These are phyloP conservation scores for Platyrinchus mystaceus DNA, from an alignment of 2,797 vertebrate genomes.

Conservation along the genomic window DNA sequence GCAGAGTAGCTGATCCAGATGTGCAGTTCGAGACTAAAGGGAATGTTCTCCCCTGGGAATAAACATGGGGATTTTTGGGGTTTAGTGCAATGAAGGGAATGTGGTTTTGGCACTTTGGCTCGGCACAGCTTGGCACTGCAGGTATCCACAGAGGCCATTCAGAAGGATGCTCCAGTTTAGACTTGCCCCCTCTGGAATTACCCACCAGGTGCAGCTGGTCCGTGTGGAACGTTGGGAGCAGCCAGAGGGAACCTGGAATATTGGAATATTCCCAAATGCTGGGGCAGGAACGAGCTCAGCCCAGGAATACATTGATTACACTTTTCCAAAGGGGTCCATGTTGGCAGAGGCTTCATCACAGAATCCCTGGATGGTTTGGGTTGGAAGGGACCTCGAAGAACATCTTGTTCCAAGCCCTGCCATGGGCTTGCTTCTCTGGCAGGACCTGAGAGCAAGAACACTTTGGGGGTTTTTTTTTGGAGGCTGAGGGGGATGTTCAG, in stretches of 20 bases:
- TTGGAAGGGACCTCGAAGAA: background rate
- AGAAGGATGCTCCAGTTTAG: background rate
- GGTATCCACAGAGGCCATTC: background rate
- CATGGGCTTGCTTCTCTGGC: background rate
- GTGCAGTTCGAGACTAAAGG: background rate
- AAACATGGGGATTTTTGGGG: rapidly evolving
- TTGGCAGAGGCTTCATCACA: background rate
- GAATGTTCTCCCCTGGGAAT: background rate
- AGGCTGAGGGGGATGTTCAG: background rate
- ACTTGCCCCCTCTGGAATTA: background rate
- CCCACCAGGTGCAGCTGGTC: background rate
- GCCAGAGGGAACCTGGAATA: background rate
- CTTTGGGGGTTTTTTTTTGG: background rate
- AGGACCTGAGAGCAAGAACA: background rate
- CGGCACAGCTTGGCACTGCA: rapidly evolving
- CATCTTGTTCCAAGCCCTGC: background rate
- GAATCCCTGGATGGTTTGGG: background rate
- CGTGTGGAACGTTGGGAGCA: background rate
- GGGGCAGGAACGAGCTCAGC: background rate
- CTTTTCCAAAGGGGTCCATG: background rate
- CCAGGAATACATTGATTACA: background rate
- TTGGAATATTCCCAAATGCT: too few species aligned
- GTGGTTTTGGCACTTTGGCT: background rate
- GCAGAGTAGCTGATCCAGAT: background rate
- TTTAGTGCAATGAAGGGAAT: background rate